phyloP scores from a whole-genome alignment of 1,140 invertebrate genomes.

The Drosophila neocordata region DNA sequence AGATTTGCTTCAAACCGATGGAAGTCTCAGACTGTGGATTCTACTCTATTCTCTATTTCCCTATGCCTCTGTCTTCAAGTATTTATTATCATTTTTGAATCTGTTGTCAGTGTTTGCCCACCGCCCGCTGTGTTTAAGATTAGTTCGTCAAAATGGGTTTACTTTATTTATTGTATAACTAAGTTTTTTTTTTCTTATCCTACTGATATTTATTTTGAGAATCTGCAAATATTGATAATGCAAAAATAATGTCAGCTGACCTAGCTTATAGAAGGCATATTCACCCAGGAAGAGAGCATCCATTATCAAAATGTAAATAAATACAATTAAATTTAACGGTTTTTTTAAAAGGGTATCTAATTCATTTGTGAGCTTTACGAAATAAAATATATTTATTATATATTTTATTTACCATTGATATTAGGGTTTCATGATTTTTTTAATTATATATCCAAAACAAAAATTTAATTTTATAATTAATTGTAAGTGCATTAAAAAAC shows the following conservation, averaged over 20 bases:
- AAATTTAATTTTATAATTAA: too few relatives aligned
- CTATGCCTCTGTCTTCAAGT: constrained; percentile 7
- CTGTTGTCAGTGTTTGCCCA: constrained; percentile 27
- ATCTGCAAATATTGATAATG: constrained; percentile 23
- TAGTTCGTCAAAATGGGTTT: constrained; percentile 50
- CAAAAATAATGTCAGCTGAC: constrained; percentile 17
- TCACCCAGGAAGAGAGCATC: background rate
- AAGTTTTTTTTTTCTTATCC: constrained; percentile 38
- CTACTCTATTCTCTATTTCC: constrained; percentile 15
- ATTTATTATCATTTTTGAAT: constrained; percentile 56
- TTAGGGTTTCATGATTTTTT: too few relatives aligned
- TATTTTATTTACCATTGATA: too few relatives aligned
- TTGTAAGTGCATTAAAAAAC: too few relatives aligned
- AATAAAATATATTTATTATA: too few relatives aligned
- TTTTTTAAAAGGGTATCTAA: too few relatives aligned
- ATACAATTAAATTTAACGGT: background rate
- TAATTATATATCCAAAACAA: too few relatives aligned
- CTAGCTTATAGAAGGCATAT: background rate
- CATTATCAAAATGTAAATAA: background rate
- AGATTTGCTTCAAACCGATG: constrained; percentile 14
- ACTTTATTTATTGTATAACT: constrained; percentile 47
- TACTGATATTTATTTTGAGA: constrained; percentile 40
- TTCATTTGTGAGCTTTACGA: too few relatives aligned
- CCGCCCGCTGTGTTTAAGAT: constrained; percentile 43
- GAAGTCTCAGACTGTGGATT: constrained; percentile 27